A percentile compares a stretch with the other conserved stretches of the same genome.
phyloP scores from a whole-genome alignment of 2,113 vertebrate species.

The Eulemur rufifrons region DNA sequence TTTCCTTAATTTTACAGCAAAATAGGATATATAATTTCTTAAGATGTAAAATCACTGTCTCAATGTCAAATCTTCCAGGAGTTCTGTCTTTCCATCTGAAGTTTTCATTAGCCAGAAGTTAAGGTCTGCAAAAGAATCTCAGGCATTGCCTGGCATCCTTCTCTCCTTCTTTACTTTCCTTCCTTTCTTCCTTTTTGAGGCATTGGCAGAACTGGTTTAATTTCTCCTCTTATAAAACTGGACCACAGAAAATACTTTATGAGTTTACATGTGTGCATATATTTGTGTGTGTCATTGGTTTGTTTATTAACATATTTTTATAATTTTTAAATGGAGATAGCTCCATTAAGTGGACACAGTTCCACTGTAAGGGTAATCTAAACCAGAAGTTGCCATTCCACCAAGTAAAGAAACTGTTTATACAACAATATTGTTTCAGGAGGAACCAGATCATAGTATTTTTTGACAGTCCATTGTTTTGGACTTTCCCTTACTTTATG shows the following conservation, averaged over 20 bases:
- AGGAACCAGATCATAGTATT: neutral
- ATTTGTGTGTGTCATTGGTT: neutral
- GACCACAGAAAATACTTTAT: neutral
- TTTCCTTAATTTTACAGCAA: neutral
- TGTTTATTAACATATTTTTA: conserved; percentile 1
- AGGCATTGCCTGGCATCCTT: neutral
- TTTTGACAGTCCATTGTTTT: neutral
- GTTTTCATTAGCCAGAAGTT: neutral
- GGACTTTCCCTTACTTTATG: neutral
- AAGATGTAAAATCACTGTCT: neutral
- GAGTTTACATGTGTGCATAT: neutral
- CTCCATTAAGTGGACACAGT: neutral
- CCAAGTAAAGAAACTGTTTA: neutral
- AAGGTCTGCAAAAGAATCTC: neutral
- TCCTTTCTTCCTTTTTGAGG: conserved; percentile 11
- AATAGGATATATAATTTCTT: neutral
- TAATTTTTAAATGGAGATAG: neutral
- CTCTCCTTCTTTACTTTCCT: neutral
- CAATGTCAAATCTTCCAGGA: neutral
- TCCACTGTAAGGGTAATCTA: neutral
- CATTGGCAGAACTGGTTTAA: neutral
- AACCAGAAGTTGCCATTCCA: neutral
- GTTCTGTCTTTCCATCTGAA: neutral
- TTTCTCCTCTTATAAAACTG: neutral
- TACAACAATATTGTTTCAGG: neutral